phyloP scores from a whole-genome alignment of 2,888 invertebrate genomes.

The Quadriops clusia region DNA sequence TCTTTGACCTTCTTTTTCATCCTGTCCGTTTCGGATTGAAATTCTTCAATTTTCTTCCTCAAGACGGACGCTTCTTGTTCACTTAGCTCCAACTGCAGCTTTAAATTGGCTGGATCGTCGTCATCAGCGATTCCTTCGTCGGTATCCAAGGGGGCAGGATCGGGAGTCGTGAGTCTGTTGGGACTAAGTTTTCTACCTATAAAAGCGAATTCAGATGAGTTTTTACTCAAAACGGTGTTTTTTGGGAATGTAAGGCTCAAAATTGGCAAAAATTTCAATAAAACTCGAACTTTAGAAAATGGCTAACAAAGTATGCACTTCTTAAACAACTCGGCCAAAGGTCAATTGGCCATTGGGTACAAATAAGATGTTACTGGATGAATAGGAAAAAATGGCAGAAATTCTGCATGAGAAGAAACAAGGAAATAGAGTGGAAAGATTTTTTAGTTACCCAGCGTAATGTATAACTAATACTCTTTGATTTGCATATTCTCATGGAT shows the following conservation, averaged over 20 bases:
- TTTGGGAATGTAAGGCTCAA: constrained; percentile 1
- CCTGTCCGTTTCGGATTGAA: constrained; percentile 68
- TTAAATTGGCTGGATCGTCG: constrained; percentile 73
- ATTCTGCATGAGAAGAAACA: no score
- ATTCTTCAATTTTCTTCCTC: constrained; percentile 70
- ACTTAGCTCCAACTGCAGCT: constrained; percentile 74
- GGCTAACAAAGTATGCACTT: constrained; percentile 32
- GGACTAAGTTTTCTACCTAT: constrained; percentile 58
- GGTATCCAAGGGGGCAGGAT: constrained; percentile 54
- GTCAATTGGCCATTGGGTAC: no score
- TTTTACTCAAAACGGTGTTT: constrained; percentile 5
- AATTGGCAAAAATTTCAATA: constrained; percentile 8
- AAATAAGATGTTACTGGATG: no score
- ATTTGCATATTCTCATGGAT: no score
- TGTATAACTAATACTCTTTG: no score
- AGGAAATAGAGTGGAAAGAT: no score
- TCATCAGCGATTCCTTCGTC: constrained; percentile 64
- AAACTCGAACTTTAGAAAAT: constrained; percentile 42
- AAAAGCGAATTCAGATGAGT: constrained; percentile 12
- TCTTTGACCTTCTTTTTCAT: constrained; percentile 65
- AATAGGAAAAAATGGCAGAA: no score
- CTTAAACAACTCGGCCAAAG: constrained; percentile 17
- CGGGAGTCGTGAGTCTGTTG: constrained; percentile 51
- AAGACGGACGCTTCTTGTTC: constrained; percentile 82
- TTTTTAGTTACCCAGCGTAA: no score